Conservation (phyloP, 1,140 invertebrate species). For the Myzus persicae region DNA sequence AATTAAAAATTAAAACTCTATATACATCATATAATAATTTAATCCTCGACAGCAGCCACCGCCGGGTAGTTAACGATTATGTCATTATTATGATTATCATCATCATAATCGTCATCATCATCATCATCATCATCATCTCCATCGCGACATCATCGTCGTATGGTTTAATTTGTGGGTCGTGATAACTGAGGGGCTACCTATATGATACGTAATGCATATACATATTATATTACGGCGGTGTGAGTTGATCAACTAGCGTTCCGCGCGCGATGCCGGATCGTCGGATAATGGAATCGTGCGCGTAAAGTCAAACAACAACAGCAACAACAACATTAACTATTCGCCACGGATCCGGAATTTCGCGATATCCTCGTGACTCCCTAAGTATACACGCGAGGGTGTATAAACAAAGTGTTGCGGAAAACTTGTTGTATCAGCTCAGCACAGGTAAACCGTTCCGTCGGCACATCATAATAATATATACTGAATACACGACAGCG, state of each 20-base stretch:
- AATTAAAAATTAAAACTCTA: conserved; percentile 5
- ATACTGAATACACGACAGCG: not conserved
- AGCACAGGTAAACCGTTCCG: not conserved
- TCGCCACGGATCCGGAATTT: not conserved
- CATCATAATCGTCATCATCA: not conserved
- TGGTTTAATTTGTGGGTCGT: not conserved
- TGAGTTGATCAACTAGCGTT: not conserved
- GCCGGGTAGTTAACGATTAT: not conserved
- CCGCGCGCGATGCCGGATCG: not conserved
- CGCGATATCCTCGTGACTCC: not conserved
- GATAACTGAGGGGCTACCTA: too few relatives aligned
- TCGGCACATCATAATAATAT: not conserved
- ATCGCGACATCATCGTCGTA: not conserved
- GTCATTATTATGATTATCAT: conserved; percentile 21
- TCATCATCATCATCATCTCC: not conserved
- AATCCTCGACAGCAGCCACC: not conserved
- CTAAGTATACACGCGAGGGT: not conserved
- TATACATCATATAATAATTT: conserved; percentile 19
- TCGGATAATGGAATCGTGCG: conserved; percentile 9
- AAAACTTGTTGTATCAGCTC: conserved; percentile 30
- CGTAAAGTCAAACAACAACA: conserved; percentile 10
- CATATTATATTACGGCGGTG: not conserved
- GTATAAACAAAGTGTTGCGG: not conserved
- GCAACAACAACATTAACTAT: not conserved
- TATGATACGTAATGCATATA: too few relatives aligned